A percentile compares a stretch with the other conserved stretches of the same genome.
Evolutionary conservation across 1,140 invertebrate species (phyloP).

Genomic region (Hypothenemus hampei): DNA sequence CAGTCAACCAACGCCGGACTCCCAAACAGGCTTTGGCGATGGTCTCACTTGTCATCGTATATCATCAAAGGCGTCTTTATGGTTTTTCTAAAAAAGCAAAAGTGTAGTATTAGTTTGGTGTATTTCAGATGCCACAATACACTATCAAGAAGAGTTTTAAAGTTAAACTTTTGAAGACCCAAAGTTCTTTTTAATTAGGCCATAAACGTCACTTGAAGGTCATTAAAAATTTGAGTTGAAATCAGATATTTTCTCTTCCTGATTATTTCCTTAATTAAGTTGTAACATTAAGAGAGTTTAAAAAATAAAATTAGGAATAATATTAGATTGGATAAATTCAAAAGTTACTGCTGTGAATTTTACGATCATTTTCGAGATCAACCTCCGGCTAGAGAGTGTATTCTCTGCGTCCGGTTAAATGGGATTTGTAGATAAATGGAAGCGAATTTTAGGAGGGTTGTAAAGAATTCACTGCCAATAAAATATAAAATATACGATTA

Average conservation of each 20-base stretch:
- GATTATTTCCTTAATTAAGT: not conserved
- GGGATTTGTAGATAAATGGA: conserved; percentile 27
- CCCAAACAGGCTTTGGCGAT: not conserved
- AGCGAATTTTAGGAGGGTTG: conserved; percentile 5
- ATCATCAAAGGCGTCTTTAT: conserved; percentile 10
- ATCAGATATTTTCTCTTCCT: not conserved
- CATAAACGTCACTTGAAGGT: too few relatives aligned
- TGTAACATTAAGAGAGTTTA: not conserved
- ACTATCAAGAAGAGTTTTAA: too few relatives aligned
- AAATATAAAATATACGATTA: conserved; percentile 25
- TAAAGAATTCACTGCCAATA: conserved; percentile 24
- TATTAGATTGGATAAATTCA: not conserved
- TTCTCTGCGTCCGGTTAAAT: conserved; percentile 18
- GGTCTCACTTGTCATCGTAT: conserved; percentile 12
- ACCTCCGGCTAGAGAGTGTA: conserved; percentile 2
- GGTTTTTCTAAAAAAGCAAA: conserved; percentile 4
- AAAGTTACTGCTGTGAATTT: not conserved
- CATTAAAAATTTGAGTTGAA: not conserved
- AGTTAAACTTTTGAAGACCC: too few relatives aligned
- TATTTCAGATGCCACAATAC: not conserved
- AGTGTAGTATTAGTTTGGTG: not conserved
- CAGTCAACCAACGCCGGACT: too few relatives aligned
- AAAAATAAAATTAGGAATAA: not conserved
- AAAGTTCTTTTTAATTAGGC: too few relatives aligned
- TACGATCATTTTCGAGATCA: not conserved